A percentile compares a stretch with the other conserved stretches of the same genome.
These are phyloP conservation scores for Lerema accius DNA, from an alignment of 1,140 invertebrate species.

Conservation along the genomic window DNA sequence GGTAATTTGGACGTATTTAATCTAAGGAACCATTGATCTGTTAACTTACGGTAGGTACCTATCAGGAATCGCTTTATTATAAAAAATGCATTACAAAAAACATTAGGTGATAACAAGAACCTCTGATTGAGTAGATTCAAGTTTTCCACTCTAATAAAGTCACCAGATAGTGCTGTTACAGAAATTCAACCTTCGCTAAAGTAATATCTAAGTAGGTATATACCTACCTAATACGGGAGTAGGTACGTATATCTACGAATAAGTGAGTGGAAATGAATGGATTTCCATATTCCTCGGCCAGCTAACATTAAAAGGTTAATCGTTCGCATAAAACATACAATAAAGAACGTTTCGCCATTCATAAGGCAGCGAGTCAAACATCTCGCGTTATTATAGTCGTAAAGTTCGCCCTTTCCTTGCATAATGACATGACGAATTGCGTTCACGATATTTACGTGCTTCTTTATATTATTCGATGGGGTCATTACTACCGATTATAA, in stretches of 20 bases:
- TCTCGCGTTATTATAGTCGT: constrained; percentile 81
- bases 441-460: constrained; percentile 77
- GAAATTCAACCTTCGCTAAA: too few relatives aligned
- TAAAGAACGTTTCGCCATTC: constrained; percentile 77
- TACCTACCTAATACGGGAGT: constrained; percentile 10
- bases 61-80: too few relatives aligned
- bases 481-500: constrained; percentile 68
- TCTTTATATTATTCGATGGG: constrained; percentile 71
- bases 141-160: too few relatives aligned
- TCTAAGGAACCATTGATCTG: too few relatives aligned
- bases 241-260: too few relatives aligned
- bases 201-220: neutral
- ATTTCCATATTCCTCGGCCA: constrained; percentile 65
- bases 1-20: too few relatives aligned
- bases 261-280: constrained; percentile 45
- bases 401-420: constrained; percentile 81
- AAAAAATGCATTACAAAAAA: too few relatives aligned
- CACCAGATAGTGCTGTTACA: too few relatives aligned
- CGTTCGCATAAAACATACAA: constrained; percentile 81
- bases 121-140: too few relatives aligned
- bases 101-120: too few relatives aligned
- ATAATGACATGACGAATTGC: constrained; percentile 82
- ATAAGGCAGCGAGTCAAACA: constrained; percentile 73
- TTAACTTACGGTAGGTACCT: too few relatives aligned
- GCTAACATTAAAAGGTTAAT: constrained; percentile 81